A percentile compares a stretch with the other conserved stretches of the same genome.
Evolutionary conservation across 37 sponge, comb jelly and placozoan species (phyloP).

Genomic region (Cliona cf. orientalis): DNA sequence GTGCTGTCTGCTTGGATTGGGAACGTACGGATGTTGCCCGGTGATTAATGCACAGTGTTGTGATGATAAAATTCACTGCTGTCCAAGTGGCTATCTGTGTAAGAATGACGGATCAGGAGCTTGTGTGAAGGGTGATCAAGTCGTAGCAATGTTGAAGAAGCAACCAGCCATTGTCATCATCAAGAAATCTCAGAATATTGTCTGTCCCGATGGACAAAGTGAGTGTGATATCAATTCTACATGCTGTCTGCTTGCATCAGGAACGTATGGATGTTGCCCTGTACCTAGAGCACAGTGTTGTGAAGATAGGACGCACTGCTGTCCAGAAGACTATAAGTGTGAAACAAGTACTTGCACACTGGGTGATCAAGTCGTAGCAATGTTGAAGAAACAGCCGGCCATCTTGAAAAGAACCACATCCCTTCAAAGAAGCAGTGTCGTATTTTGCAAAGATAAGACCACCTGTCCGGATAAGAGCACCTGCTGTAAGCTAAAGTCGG

Average conservation of each 20-base stretch:
- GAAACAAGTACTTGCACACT: slow-evolving; percentile 49
- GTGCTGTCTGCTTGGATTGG: slow-evolving; percentile 35
- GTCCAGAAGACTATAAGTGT: slow-evolving; percentile 75
- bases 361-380: too few relatives aligned
- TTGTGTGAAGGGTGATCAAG: too few relatives aligned
- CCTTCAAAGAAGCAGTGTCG: too few relatives aligned
- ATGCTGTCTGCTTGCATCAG: background rate
- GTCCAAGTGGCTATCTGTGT: slow-evolving; percentile 60
- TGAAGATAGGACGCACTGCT: slow-evolving; percentile 62
- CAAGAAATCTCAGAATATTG: background rate
- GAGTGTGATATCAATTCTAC: background rate
- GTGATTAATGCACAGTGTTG: slow-evolving; percentile 77
- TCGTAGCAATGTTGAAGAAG: too few relatives aligned
- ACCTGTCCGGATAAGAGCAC: slow-evolving; percentile 10
- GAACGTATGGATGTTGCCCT: background rate
- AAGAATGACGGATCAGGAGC: too few relatives aligned
- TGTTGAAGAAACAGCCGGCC: too few relatives aligned
- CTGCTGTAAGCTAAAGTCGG: slow-evolving; percentile 68
- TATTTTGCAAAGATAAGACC: background rate
- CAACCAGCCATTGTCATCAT: too few relatives aligned
- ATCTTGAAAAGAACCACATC: too few relatives aligned
- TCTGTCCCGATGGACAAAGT: background rate
- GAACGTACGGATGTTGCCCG: slow-evolving; percentile 83
- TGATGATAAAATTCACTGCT: slow-evolving; percentile 78
- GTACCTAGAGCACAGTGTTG: slow-evolving; percentile 17